Base-by-base conservation (phyloP, 2,888 invertebrate species). In the Eudemis profundana region DNA sequence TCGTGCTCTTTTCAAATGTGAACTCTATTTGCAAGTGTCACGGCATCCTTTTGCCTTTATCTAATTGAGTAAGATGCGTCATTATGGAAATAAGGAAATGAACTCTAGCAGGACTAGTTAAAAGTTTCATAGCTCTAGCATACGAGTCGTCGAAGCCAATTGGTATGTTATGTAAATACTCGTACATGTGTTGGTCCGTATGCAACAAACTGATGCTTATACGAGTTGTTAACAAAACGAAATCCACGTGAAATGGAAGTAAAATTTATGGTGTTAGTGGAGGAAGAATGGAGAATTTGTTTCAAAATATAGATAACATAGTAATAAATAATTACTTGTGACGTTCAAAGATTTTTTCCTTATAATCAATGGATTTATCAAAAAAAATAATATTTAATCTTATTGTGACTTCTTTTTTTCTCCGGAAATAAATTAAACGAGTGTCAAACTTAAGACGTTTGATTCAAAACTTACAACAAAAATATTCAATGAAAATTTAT, bases 141-240 rank as follows among this genome's bases (percentile, higher is more conserved):
- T 74, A 77, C 77, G 75, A 75, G 73, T 81, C 72, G 77, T 77
- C 77, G 78, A 73, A 75, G 76, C 77, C 81, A 82, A 85, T 85
- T 82, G 72, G 77, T 83, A 77, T 86, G 83, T 82, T 83, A 86
- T 87, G 84, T 82, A 85, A 88, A 87, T 86, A 76, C 70, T 70
- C 78, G 73, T 78, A 76, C 69, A 70, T 79, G 73, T 78, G 78
- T 74, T 77, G 74, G 59, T n/a, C n/a, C n/a, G n/a, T 27, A 68
- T 67, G 68, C 62, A 67, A 63, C 54, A 47, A 67, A 67, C 65
- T 71, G 65, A 67, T 70, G 64, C 64, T 56, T 21, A 44, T 49
- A 59, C 59, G 42, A 68, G 67, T 66, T 63, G 69, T 70, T 70
- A 68, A 68, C 68, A 69, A 69, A 70, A 74, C 68, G 71, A 66